Evolutionary conservation across 2,797 vertebrate species (phyloP).

Genomic region (Buceros bicornis): DNA sequence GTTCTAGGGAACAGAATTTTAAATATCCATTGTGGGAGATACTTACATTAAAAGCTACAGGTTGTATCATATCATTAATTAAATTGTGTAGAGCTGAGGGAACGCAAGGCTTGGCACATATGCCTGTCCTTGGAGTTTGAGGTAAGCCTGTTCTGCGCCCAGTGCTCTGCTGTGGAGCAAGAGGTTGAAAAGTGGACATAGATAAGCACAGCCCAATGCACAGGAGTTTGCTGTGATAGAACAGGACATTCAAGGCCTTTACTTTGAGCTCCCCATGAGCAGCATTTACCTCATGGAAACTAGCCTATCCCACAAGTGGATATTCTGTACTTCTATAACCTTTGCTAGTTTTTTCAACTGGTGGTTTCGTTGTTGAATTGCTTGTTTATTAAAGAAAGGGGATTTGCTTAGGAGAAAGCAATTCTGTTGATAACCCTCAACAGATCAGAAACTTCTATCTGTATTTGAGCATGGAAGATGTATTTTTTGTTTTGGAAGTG

Average conservation of each 20-base stretch:
- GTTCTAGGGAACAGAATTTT: neutral
- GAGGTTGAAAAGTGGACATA: neutral
- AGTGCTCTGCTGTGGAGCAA: neutral
- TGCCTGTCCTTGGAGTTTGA: neutral
- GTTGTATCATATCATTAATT: neutral
- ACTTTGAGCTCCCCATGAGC: rapidly evolving
- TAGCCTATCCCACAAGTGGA: neutral
- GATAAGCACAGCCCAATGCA: neutral
- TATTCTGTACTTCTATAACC: neutral
- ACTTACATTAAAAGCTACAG: neutral
- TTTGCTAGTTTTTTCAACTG: neutral
- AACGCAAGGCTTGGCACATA: neutral
- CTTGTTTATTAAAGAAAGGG: neutral
- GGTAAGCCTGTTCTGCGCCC: neutral
- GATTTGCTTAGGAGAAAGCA: neutral
- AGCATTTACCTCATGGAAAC: neutral
- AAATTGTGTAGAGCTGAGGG: neutral
- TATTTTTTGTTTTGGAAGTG: neutral
- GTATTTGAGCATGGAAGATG: neutral
- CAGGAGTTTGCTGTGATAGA: neutral
- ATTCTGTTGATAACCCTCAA: neutral
- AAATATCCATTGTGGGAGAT: neutral
- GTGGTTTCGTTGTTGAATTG: neutral
- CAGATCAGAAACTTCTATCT: neutral
- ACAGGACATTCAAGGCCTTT: neutral